phyloP scores from a whole-genome alignment of 2,113 vertebrate genomes.

The Anoura caudifer region DNA sequence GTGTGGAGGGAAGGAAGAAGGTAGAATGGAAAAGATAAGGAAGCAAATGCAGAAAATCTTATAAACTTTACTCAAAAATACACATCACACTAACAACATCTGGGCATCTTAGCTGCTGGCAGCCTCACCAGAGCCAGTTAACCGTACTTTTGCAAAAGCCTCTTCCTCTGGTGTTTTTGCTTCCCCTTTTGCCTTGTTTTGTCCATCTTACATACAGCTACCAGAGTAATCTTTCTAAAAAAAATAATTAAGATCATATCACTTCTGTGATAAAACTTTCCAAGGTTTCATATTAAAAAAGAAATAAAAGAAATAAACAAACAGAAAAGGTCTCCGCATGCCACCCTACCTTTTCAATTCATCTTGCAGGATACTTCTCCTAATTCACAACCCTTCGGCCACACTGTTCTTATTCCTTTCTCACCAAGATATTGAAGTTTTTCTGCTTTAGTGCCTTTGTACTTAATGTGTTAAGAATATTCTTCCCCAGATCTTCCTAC shows the following conservation, averaged over 20 bases:
- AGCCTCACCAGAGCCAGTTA: not conserved
- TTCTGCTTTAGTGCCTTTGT: not conserved
- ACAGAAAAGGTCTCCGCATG: not conserved
- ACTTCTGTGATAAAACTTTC: not conserved
- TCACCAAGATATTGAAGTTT: not conserved
- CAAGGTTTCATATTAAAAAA: not conserved
- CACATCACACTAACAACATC: not conserved
- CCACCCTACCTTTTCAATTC: not conserved
- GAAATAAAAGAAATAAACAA: not conserved
- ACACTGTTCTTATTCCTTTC: not conserved
- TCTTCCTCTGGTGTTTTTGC: not conserved
- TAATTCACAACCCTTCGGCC: not conserved
- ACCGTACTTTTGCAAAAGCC: not conserved
- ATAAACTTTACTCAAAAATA: not conserved
- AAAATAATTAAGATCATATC: not conserved
- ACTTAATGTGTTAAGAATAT: not conserved
- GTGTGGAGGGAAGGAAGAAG: not conserved
- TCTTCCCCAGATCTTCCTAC: not conserved
- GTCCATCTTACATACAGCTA: not conserved
- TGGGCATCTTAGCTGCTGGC: not conserved
- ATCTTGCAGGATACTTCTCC: not conserved
- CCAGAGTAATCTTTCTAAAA: not conserved
- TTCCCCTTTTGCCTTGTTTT: not conserved
- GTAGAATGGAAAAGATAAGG: not conserved
- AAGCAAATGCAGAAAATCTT: not conserved